Evolutionary conservation across 2,113 vertebrate species (phyloP), one percentile per base, ranked within the genome.

Genomic region (Megaleporinus macrocephalus): DNA sequence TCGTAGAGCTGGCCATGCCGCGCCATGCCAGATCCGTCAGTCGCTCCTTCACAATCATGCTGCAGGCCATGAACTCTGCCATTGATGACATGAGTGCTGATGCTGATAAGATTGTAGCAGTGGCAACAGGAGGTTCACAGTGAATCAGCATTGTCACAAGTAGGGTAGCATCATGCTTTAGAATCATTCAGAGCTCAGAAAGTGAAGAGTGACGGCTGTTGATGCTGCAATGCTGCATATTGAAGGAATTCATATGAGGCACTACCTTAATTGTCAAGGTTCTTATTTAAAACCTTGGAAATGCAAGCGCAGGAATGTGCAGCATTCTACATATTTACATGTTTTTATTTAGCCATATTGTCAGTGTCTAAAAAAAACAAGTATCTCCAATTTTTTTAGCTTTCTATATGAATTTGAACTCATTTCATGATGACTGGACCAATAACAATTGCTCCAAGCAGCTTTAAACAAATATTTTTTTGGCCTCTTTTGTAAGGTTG

Each of bases 41-140:
- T 66, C 90, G 89, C 80, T 93, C 93, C 65, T 93, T 94, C 65
- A 51, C 85, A 0, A 86, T 90, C 36, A 93, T 92, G 93, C 61
- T 93, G 63, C 89, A 91, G 30, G 87, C 91, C 0, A 81, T 94
- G 13, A 93, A 91, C 18, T 29, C 71, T 1, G 86, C 93, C 20
- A 89, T 92, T 1, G 92, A 93, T 61, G 93, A 94, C 70, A 93
- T 94, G 92, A 89, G 88, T 6, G 79, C 78, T 5, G 93, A 93
- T 83, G 89, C 91, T 22, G 90, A 90, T 30, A 92, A 88, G 59
- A 90, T 93, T 74, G 68, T 91, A 24, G 41, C n/a, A 29, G 81
- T 73, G 59, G 89, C 86, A 80, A 55, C 86, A 7, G 76, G 36
- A 51, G 83, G 81, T 61, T 66, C 30, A 20, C 80, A 90, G 29